These are phyloP conservation scores for Selene dorsalis DNA, from an alignment of 2,797 vertebrate species.

Conservation along the genomic window DNA sequence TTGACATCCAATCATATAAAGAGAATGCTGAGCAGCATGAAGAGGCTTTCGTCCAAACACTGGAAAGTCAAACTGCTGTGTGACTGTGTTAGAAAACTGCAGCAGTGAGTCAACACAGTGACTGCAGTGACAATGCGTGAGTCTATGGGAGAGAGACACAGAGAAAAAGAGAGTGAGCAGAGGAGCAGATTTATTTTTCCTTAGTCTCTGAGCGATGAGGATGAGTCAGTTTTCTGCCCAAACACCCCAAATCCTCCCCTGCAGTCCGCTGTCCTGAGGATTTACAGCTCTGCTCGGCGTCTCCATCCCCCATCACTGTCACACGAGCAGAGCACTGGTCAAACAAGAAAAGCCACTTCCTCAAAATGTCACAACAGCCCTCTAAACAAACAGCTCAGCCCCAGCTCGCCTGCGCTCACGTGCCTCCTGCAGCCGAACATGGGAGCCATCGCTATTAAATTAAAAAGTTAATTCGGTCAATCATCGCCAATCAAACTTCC, in stretches of 20 bases:
- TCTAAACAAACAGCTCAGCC: constrained; percentile 68
- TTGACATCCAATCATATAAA: neutral
- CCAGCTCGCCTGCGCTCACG: constrained; percentile 31
- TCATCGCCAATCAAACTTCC: constrained; percentile 27
- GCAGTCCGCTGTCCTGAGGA: constrained; percentile 52
- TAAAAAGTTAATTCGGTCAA: constrained; percentile 35
- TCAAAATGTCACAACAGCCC: constrained; percentile 74
- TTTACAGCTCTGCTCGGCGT: constrained; percentile 66
- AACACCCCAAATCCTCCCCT: constrained; percentile 74
- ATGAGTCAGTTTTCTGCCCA: constrained; percentile 72
- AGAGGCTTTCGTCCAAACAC: constrained; percentile 13
- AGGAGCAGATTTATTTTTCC: constrained; percentile 52
- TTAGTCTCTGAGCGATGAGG: constrained; percentile 55
- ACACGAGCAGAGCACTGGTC: constrained; percentile 59
- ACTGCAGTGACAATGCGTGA: constrained; percentile 52
- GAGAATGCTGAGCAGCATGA: neutral
- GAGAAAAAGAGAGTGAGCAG: constrained; percentile 8
- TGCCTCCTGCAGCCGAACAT: constrained; percentile 29
- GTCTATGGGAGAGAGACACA: constrained; percentile 50
- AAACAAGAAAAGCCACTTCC: constrained; percentile 79
- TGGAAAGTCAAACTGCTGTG: constrained; percentile 11
- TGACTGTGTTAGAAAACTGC: constrained; percentile 15
- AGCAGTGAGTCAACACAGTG: constrained; percentile 28
- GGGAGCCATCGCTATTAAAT: constrained; percentile 12
- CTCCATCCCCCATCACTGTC: constrained; percentile 55